Conservation (phyloP, 2,888 invertebrate species). For the Emmelina monodactyla region DNA sequence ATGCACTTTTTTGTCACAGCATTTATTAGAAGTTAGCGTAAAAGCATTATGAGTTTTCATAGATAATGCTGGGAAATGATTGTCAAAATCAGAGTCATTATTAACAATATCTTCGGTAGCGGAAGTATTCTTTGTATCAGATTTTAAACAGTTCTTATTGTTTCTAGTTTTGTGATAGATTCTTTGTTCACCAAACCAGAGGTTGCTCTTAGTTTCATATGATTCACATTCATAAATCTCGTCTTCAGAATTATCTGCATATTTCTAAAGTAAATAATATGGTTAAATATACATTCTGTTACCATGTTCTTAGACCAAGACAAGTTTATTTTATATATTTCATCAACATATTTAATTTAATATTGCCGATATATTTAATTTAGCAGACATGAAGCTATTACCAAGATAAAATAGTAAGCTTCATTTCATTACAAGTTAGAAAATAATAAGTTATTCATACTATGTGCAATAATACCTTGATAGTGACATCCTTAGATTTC, state of each 20-base stretch:
- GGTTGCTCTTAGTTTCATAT: constrained; percentile 26
- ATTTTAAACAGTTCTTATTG: constrained; percentile 23
- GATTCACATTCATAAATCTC: constrained; percentile 34
- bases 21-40: constrained; percentile 43
- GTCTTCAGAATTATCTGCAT: constrained; percentile 49
- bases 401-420: too few species aligned
- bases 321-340: background rate
- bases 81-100: constrained; percentile 53
- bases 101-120: constrained; percentile 47
- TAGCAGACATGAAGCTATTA: too few species aligned
- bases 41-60: constrained; percentile 54
- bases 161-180: constrained; percentile 47
- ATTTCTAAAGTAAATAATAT: constrained; percentile 27
- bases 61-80: constrained; percentile 49
- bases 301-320: too few species aligned
- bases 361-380: background rate
- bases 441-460: too few species aligned
- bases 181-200: constrained; percentile 47
- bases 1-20: constrained; percentile 37
- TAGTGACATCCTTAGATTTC: constrained; percentile 45
- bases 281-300: constrained; percentile 4
- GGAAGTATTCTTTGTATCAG: constrained; percentile 30
- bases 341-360: constrained; percentile 7
- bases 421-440: too few species aligned
- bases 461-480: too few species aligned